Percentiles rank a stretch among this genome's conserved stretches.
Evolutionary conservation across 1,140 invertebrate genomes (phyloP).

Genomic region (Tetramorium alpestre): DNA sequence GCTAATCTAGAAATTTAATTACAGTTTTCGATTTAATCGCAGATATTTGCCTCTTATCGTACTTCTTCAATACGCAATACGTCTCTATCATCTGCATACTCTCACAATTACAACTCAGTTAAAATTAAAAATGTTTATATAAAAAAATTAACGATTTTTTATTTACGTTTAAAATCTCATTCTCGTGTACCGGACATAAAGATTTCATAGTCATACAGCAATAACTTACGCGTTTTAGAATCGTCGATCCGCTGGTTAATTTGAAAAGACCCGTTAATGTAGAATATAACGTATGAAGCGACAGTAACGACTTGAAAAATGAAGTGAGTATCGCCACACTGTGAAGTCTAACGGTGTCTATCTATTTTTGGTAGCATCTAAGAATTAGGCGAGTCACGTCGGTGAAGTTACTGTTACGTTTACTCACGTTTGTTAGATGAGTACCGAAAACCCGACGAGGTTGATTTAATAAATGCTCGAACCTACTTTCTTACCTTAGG

Average conservation of each 20-base stretch:
- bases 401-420: constrained; percentile 63
- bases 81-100: neutral
- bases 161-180: neutral
- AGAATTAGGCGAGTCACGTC: constrained; percentile 41
- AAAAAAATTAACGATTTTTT: neutral
- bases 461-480: neutral
- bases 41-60: neutral
- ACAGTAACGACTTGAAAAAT: constrained; percentile 30
- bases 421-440: constrained; percentile 42
- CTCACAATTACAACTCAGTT: neutral
- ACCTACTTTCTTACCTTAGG: neutral
- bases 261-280: constrained; percentile 31
- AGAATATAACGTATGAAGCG: neutral
- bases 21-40: neutral
- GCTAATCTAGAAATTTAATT: neutral
- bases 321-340: neutral
- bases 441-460: neutral
- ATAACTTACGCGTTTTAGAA: neutral
- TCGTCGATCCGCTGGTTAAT: neutral
- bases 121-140: neutral
- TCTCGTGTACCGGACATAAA: neutral
- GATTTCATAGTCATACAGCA: neutral
- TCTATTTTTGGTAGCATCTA: constrained; percentile 38
- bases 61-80: neutral
- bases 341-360: constrained; percentile 59